phyloP scores from a whole-genome alignment of 2,113 vertebrate genomes.

The Rhegmatorhina hoffmannsi region DNA sequence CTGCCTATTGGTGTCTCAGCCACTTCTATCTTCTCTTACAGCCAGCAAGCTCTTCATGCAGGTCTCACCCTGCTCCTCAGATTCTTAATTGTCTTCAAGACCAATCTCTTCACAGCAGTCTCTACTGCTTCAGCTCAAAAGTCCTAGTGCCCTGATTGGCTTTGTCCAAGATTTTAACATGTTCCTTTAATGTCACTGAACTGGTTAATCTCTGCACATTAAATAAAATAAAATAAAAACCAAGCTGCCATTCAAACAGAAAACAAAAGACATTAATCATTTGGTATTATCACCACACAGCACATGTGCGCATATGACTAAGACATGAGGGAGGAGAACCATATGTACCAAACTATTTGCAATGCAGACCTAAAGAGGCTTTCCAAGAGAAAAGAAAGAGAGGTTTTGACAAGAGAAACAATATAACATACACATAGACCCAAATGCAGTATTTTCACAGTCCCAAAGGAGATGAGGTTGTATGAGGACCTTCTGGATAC shows the following conservation, averaged over 20 bases:
- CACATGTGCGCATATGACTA: constrained; percentile 37
- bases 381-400: not conserved
- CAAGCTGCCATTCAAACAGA: not conserved
- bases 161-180: accelerated
- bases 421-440: not conserved
- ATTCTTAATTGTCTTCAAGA: not conserved
- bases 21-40: not conserved
- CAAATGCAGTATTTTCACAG: not conserved
- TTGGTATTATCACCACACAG: constrained; percentile 25
- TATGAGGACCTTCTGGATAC: not conserved
- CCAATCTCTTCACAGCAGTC: not conserved
- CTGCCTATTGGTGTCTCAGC: not conserved
- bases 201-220: not conserved
- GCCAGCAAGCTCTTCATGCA: not conserved
- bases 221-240: not conserved
- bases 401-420: not conserved
- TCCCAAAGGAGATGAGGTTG: not conserved
- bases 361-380: not conserved
- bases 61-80: not conserved
- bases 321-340: constrained; percentile 44
- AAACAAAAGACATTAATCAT: constrained; percentile 49
- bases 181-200: not conserved
- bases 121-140: not conserved
- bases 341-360: constrained; percentile 30
- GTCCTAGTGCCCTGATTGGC: not conserved